Conservation (phyloP, 2,113 vertebrate species). For the Enhydra lutris region DNA sequence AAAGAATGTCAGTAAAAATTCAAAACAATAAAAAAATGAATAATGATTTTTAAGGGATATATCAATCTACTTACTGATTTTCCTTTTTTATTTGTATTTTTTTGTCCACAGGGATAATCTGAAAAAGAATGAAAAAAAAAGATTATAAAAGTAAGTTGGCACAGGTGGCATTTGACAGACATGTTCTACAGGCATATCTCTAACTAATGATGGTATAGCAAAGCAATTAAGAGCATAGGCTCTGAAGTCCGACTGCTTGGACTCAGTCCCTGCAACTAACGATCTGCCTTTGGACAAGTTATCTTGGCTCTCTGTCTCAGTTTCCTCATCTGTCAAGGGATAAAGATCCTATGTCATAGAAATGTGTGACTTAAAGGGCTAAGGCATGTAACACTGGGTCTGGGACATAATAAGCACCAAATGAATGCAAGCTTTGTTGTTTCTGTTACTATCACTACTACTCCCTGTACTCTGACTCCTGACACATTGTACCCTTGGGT, state of each 20-base stretch:
- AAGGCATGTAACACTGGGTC: neutral
- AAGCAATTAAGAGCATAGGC: neutral
- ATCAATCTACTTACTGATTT: conserved; percentile 53
- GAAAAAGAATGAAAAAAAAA: conserved; percentile 24
- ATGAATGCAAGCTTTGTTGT: neutral
- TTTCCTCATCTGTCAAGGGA: neutral
- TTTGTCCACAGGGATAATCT: neutral
- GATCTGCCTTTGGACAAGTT: neutral
- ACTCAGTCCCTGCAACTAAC: neutral
- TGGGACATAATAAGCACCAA: neutral
- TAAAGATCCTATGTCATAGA: neutral
- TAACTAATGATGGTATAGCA: neutral
- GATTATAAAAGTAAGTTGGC: neutral
- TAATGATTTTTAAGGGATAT: conserved; percentile 29
- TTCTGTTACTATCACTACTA: neutral
- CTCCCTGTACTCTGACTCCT: neutral
- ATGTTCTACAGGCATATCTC: neutral
- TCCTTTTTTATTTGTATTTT: conserved; percentile 51
- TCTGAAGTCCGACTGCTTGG: neutral
- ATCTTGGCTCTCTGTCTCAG: neutral
- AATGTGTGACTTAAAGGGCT: neutral
- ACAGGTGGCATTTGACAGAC: neutral
- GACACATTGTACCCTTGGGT: neutral
- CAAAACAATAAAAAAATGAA: conserved; percentile 43
- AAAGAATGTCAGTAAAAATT: conserved; percentile 13